phyloP scores from a whole-genome alignment of 2,113 vertebrate species.

The Cariama cristata region DNA sequence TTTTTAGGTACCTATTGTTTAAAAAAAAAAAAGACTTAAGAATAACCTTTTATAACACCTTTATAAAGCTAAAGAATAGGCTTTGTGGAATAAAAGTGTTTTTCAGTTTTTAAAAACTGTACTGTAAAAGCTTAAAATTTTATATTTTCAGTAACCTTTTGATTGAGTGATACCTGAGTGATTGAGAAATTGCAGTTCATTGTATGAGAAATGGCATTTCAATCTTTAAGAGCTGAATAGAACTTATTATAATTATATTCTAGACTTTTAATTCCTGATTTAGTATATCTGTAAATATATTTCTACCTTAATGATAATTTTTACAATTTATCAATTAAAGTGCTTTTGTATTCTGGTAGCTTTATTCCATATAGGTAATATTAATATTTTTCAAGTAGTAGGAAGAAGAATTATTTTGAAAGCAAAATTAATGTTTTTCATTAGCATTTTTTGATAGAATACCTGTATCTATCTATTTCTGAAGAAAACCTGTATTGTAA shows the following conservation, averaged over 20 bases:
- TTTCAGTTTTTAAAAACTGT: not conserved
- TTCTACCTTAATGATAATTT: not conserved
- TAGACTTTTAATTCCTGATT: not conserved
- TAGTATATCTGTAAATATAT: not conserved
- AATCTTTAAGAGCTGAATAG: not conserved
- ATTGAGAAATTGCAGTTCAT: not conserved
- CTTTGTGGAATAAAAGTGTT: not conserved
- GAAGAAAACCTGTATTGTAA: not conserved
- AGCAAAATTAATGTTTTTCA: not conserved
- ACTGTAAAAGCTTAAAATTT: not conserved
- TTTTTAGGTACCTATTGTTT: not conserved
- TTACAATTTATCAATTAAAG: not conserved
- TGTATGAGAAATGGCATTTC: slow-evolving; percentile 31
- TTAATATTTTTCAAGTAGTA: not conserved
- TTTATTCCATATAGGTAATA: not conserved
- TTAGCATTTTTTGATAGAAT: not conserved
- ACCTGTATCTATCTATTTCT: not conserved
- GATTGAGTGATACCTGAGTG: not conserved
- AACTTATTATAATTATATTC: not conserved
- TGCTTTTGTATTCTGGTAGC: not conserved
- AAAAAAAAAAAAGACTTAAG: not conserved
- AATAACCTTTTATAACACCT: not conserved
- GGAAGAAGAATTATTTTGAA: not conserved
- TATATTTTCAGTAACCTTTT: slow-evolving; percentile 10
- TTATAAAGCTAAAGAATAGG: not conserved